Base-by-base conservation (phyloP, 2,797 vertebrate species). In the Diplodus sargus region DNA sequence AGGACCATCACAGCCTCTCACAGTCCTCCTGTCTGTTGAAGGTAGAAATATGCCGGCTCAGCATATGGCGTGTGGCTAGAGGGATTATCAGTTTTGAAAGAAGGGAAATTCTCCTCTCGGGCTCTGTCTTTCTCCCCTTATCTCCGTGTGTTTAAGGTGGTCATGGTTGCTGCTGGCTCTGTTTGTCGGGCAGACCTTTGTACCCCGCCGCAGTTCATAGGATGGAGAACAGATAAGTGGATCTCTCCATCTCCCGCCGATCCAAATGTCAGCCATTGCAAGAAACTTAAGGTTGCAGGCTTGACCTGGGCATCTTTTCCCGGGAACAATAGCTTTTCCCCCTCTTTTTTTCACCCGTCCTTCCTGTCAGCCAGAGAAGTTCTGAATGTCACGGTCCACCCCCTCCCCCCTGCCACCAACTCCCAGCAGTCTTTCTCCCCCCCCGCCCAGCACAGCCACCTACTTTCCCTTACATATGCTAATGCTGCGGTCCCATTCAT, bases 381-480 rank as follows among this genome's bases (percentile, higher is more conserved):
- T 90, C 89, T 90, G 91, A 95, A 95, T 95, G 91, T 91, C 91
- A 93, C 61, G 87, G 89, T 90, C 89, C 90, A 30, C 63, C 92
- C 92, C 89, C 80, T 63, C 81, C 56, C 91, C 92, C 86, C 79
- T 84, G 84, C 85, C 83, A 86, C 73, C 74, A 71, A 65, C 77
- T 72, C 79, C 86, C 83, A 79, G 75, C 91, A 87, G 74, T 74
- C 59, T 52, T 88, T 88, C 87, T 84, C 76, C 57, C 57, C 57
- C 53, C 75, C 90, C 91, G 85, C 88, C 79, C 78, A 82, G 75
- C 82, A 73, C 87, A 84, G 66, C 89, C 89, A 94, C 89, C 92
- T 91, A 93, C 82, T 94, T 94, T 93, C 86, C 87, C 93, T 96
- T 94, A 93, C 90, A 87, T 94, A 94, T 95, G 95, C 91, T 95